Percentiles rank a stretch among this genome's conserved stretches.
Evolutionary conservation across 1,140 invertebrate species (phyloP).

Genomic region (Dryas iulia): DNA sequence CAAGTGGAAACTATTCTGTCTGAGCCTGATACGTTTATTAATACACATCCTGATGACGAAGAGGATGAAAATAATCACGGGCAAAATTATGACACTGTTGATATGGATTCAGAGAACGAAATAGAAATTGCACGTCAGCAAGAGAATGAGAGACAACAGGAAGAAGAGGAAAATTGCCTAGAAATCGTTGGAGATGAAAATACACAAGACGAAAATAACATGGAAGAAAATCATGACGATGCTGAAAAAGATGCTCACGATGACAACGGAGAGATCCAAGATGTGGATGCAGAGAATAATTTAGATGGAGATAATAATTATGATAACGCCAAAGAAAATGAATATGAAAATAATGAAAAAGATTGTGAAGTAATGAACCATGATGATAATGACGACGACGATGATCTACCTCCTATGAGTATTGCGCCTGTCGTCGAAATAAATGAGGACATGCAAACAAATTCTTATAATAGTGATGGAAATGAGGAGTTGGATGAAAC

Average conservation of each 20-base stretch:
- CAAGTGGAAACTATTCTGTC: conserved; percentile 77
- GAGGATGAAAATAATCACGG: conserved; percentile 54
- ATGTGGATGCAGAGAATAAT: conserved; percentile 39
- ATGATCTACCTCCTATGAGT: conserved; percentile 56
- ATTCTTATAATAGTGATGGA: conserved; percentile 60
- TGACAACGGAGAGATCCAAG: conserved; percentile 42
- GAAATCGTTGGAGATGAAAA: conserved; percentile 42
- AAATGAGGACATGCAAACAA: conserved; percentile 67
- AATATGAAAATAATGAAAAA: conserved; percentile 36
- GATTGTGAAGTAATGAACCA: conserved; percentile 41
- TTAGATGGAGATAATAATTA: conserved; percentile 37
- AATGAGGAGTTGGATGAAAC: conserved; percentile 64
- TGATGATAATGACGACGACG: conserved; percentile 59
- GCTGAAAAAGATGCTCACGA: conserved; percentile 50
- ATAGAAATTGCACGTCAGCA: conserved; percentile 69
- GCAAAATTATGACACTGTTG: conserved; percentile 69
- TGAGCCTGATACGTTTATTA: conserved; percentile 62
- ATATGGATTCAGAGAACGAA: conserved; percentile 74
- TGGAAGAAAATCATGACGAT: conserved; percentile 48
- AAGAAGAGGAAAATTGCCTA: conserved; percentile 31
- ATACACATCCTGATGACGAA: conserved; percentile 57
- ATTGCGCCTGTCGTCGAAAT: conserved; percentile 73
- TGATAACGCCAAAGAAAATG: conserved; percentile 37
- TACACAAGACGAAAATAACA: conserved; percentile 45
- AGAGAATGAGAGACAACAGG: conserved; percentile 25